Evolutionary conservation across 2,888 invertebrate species (phyloP).

Genomic region (Coleophora deauratella): DNA sequence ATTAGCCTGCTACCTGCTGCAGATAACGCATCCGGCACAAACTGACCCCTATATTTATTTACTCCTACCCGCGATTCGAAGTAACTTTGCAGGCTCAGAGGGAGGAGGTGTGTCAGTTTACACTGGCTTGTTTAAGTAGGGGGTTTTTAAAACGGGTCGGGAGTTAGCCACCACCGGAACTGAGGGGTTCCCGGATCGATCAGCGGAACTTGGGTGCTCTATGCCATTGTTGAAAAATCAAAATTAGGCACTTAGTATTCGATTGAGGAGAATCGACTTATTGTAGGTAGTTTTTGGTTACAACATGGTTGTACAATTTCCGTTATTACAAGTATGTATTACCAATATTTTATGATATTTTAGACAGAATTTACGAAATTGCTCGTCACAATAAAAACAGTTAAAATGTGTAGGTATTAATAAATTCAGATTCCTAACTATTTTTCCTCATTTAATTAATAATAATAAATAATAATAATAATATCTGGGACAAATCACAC

Average conservation of each 20-base stretch:
- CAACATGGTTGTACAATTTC: no score
- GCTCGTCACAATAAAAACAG: no score
- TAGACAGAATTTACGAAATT: no score
- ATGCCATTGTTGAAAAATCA: constrained; percentile 65
- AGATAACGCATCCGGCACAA: constrained; percentile 58
- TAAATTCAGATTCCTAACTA: no score
- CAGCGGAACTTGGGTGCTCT: constrained; percentile 49
- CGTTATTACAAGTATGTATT: no score
- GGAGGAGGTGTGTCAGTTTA: constrained; percentile 32
- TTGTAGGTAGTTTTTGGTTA: background rate
- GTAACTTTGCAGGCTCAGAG: constrained; percentile 24
- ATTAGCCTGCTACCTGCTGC: constrained; percentile 72
- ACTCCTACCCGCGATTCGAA: constrained; percentile 17
- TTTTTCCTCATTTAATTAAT: no score
- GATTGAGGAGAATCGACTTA: constrained; percentile 20
- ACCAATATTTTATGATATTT: no score
- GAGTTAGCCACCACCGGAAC: constrained; percentile 64
- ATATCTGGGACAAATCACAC: no score
- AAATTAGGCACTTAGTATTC: constrained; percentile 69
- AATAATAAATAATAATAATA: no score
- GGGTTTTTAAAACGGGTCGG: constrained; percentile 62
- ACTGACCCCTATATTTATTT: constrained; percentile 34
- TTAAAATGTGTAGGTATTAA: no score
- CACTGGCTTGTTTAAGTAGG: constrained; percentile 46
- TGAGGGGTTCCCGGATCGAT: constrained; percentile 60